Evolutionary conservation across 2,888 invertebrate species (phyloP).

Genomic region (Muschampia plurimacula): DNA sequence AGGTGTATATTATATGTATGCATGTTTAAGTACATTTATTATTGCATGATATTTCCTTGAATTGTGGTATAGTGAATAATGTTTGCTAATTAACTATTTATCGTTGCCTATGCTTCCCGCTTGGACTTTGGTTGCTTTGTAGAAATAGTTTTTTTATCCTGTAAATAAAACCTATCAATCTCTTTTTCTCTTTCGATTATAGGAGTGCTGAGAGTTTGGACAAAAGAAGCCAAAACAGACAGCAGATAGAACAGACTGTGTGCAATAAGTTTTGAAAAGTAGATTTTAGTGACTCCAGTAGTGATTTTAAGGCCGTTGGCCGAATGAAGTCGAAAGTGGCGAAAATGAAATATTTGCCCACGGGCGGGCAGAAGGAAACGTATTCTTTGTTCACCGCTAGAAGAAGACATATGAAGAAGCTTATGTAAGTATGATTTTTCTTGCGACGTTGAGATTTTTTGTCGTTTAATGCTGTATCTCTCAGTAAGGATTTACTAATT

Average conservation of each 20-base stretch:
- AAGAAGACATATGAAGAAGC: slow-evolving; percentile 88
- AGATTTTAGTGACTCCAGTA: slow-evolving; percentile 28
- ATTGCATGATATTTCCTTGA: slow-evolving; percentile 23
- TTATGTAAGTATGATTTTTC: slow-evolving; percentile 83
- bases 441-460: background rate
- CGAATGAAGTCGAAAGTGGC: slow-evolving; percentile 83
- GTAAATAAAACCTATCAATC: slow-evolving; percentile 69
- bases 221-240: slow-evolving; percentile 24
- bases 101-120: slow-evolving; percentile 11
- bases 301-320: slow-evolving; percentile 50
- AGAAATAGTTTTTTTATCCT: slow-evolving; percentile 47
- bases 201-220: slow-evolving; percentile 48
- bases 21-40: background rate
- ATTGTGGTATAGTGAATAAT: background rate
- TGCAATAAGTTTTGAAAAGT: slow-evolving; percentile 12
- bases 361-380: slow-evolving; percentile 85
- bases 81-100: slow-evolving; percentile 11
- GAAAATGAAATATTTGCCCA: slow-evolving; percentile 88
- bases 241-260: slow-evolving; percentile 28
- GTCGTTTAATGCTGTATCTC: too few species aligned
- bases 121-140: slow-evolving; percentile 31
- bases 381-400: slow-evolving; percentile 87
- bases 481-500: too few species aligned
- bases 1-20: background rate
- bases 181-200: slow-evolving; percentile 70